Conservation (phyloP, 2,113 vertebrate genomes). For the Passer montanus region DNA sequence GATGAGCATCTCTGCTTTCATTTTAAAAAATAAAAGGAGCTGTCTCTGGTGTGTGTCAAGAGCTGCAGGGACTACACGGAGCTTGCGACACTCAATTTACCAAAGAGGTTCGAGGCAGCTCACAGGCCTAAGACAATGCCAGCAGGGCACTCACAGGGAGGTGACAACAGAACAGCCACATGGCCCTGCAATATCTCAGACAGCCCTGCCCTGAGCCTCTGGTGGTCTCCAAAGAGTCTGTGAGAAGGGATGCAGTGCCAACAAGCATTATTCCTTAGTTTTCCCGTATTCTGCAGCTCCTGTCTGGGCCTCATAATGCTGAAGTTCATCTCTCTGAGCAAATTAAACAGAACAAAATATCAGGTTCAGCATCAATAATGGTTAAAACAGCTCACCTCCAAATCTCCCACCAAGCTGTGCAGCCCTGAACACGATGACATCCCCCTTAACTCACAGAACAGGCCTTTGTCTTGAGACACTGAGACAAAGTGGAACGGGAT, state of each 20-base stretch:
- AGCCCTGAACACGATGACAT: background rate
- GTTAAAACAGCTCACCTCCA: background rate
- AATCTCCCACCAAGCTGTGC: background rate
- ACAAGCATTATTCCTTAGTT: background rate
- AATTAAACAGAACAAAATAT: background rate
- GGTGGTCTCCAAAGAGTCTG: background rate
- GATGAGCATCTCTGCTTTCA: background rate
- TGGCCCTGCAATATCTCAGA: background rate
- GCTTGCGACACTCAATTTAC: background rate
- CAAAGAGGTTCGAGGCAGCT: background rate
- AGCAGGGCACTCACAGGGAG: background rate
- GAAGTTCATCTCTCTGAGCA: background rate
- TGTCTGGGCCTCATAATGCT: background rate
- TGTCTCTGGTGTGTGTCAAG: background rate
- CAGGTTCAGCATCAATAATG: background rate
- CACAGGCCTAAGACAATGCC: background rate
- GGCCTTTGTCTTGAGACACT: background rate
- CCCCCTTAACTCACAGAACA: background rate
- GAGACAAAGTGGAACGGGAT: background rate
- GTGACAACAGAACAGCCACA: background rate
- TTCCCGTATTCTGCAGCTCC: background rate
- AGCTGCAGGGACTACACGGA: background rate
- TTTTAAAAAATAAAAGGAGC: constrained; percentile 12
- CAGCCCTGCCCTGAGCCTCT: background rate
- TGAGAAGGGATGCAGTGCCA: background rate